Evolutionary conservation across 2,797 vertebrate species (phyloP), one percentile per base, ranked within the genome.

Genomic region (Lacerta viridis): DNA sequence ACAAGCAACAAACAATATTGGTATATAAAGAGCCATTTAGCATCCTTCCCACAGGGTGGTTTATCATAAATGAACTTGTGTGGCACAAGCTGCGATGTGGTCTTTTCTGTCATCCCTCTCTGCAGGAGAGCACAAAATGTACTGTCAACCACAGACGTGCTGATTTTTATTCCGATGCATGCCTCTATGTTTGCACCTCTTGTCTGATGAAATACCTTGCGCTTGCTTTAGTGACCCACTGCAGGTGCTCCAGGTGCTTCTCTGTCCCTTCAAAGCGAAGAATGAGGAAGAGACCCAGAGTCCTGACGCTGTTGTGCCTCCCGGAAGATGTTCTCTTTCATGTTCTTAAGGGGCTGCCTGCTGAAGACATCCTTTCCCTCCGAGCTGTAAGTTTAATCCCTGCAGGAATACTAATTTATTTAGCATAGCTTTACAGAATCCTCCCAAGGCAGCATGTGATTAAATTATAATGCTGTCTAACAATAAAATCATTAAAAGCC

Each of bases 171-270:
- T 76, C 7, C 43, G 39, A 0, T 39, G 7, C 17, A 64, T 64
- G 17, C 23, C 17, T 41, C 15, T 39, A 17, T 13, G 41, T 43
- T 2, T 2, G 61, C 20, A 18, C 17, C 59, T 10, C 0, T 77
- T 69, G 0, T 46, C 91, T 55, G 91, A 29, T 1, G 43, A 80
- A 4, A 6, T 90, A 33, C 78, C 27, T 55, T 1, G 0, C 39
- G n/a, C 15, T 83, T 64, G 1, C 87, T 89, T 87, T 87, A 98
- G 97, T 97, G 87, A 92, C 98, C 93, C 99, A 99, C 94, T 99
- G 99, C 94, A 98, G 97, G 89, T 99, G 99, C 95, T 97, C 98
- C 95, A 99, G 98, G 97, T 99, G 99, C 93, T 99, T 98, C 95
- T 97, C 97, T 1, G 94, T 98, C 85, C 98, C 98, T 43, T 95